Conservation (phyloP, 2,113 vertebrate species). For the Heterochromis multidens region DNA sequence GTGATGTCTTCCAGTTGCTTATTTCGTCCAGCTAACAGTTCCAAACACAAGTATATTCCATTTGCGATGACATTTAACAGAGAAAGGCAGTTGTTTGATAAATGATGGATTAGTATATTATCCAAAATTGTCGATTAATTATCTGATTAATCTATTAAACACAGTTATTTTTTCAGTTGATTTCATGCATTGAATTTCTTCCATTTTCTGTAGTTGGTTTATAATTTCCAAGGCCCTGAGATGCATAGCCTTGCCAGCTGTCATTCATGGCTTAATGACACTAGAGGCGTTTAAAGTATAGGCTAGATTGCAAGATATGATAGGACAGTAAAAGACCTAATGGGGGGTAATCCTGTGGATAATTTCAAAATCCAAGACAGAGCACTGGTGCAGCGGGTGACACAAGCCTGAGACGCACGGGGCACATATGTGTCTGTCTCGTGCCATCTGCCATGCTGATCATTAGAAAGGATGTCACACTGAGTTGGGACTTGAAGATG, state of each 20-base stretch:
- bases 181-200: background rate
- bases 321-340: background rate
- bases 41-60: background rate
- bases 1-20: background rate
- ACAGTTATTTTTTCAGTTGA: background rate
- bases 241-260: background rate
- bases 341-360: background rate
- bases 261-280: background rate
- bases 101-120: background rate
- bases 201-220: background rate
- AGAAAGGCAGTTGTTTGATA: background rate
- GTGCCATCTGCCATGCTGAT: slow-evolving; percentile 60
- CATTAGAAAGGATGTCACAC: slow-evolving; percentile 60
- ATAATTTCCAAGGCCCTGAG: background rate
- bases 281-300: background rate
- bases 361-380: slow-evolving; percentile 14
- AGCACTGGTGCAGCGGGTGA: slow-evolving; percentile 29
- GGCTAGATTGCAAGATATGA: background rate
- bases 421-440: slow-evolving; percentile 31
- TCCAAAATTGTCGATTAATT: background rate
- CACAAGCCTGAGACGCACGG: background rate
- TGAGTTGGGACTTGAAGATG: slow-evolving; percentile 40
- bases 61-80: background rate
- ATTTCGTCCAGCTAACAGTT: background rate
- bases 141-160: background rate